Evolutionary conservation across 2,797 vertebrate genomes (phyloP), one percentile per base, ranked within the genome.

Genomic region (Xerus rutilus): DNA sequence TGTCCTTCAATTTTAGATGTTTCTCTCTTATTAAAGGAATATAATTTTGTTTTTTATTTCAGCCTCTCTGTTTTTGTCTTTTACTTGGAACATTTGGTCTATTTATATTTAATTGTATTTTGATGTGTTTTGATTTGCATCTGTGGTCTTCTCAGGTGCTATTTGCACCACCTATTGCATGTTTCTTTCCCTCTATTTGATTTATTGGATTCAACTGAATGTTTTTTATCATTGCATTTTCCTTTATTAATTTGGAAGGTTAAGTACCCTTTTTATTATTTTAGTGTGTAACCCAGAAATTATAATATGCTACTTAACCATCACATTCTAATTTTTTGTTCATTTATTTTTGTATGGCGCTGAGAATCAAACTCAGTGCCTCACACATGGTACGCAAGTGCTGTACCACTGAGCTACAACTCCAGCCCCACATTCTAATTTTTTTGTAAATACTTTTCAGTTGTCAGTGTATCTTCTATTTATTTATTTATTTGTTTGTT

Each of bases 31-130:
- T 81, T 95, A 87, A 95, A 95, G 59, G 30, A 47, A 73, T 76
- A 65, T 74, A 65, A 18, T 79, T 57, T 70, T 90, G 23, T 65
- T 85, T 92, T 94, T 95, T 67, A 96, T 94, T 92, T 67, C 72
- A 69, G 9, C 20, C 5, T 62, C 65, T 93, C 30, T 64, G 54
- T 92, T n/a, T 93, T 89, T 84, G 30, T 67, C 47, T 89, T 92
- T 92, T 93, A 91, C 79, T 83, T 86, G 45, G 39, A 39, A 39
- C 39, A 39, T 39, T 39, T 93, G 74, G 8, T 92, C 49, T 17
- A 72, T 65, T 96, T 86, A 87, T 11, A 93, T 81, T 93, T 91
- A 67, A 92, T 92, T 89, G 49, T 69, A 69, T 92, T 73, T 83
- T 30, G 20, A 21, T 32, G 23, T 86, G 45, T 76, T 92, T 65